Conservation (phyloP, 2,888 invertebrate genomes). For the Orthosia gothica region DNA sequence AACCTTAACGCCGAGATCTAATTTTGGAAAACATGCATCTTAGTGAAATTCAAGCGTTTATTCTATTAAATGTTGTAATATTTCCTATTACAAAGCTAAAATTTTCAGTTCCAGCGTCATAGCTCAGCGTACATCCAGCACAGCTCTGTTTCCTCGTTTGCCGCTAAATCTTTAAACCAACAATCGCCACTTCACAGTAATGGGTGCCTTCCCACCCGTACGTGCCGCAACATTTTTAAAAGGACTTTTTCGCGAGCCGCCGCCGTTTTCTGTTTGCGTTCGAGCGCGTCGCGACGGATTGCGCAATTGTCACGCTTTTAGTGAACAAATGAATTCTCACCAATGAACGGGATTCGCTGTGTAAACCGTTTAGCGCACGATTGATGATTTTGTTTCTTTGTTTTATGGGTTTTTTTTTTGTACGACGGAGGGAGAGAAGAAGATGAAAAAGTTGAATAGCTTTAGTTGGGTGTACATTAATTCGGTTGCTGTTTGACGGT, state of each 20-base stretch:
- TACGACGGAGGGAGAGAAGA: constrained; percentile 31
- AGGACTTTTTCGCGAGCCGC: constrained; percentile 90
- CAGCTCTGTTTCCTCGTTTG: constrained; percentile 76
- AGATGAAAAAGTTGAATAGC: constrained; percentile 34
- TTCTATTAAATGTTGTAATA: not conserved
- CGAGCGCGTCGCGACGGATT: constrained; percentile 73
- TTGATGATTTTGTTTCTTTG: constrained; percentile 68
- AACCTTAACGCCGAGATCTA: no score
- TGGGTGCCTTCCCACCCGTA: constrained; percentile 89
- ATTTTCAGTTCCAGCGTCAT: constrained; percentile 19
- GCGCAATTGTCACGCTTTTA: constrained; percentile 87
- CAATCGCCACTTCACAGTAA: constrained; percentile 90
- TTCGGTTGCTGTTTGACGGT: not conserved
- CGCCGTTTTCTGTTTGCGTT: constrained; percentile 84
- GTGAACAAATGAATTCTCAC: constrained; percentile 86
- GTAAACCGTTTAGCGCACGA: constrained; percentile 85
- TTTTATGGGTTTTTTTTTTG: constrained; percentile 20
- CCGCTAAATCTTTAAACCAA: constrained; percentile 90
- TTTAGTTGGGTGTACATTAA: constrained; percentile 8
- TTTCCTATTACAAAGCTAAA: not conserved
- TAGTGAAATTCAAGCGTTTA: no score
- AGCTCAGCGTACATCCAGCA: constrained; percentile 26
- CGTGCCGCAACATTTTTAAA: constrained; percentile 91
- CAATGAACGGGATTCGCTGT: constrained; percentile 85
- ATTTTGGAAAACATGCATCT: no score